These are phyloP conservation scores for Apis laboriosa DNA, from an alignment of 1,140 invertebrate species.

Conservation along the genomic window DNA sequence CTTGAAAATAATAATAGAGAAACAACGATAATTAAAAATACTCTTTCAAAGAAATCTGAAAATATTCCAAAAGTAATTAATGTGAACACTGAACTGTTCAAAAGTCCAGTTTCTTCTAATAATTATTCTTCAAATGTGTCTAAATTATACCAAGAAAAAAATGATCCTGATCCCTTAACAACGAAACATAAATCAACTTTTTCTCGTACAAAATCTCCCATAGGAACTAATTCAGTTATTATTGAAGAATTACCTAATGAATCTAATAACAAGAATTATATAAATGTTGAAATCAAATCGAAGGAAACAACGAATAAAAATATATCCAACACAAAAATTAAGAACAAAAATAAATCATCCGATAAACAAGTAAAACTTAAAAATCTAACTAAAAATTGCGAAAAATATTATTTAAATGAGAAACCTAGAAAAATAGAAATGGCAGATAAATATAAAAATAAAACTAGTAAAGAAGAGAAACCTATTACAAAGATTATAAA, in stretches of 20 bases:
- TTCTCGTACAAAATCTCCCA: slow-evolving; percentile 31
- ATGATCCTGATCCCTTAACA: not conserved
- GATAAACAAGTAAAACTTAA: not conserved
- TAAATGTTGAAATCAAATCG: not conserved
- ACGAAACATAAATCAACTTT: slow-evolving; percentile 56
- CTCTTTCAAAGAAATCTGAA: not conserved
- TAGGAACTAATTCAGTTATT: slow-evolving; percentile 43
- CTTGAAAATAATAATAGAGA: slow-evolving; percentile 27
- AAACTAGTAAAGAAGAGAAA: slow-evolving; percentile 26
- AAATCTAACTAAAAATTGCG: slow-evolving; percentile 1
- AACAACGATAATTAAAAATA: not conserved
- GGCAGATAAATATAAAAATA: slow-evolving; percentile 16
- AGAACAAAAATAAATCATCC: not conserved
- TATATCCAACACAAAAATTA: not conserved
- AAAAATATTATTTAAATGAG: slow-evolving; percentile 5
- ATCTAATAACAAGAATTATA: not conserved
- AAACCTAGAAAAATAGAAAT: not conserved
- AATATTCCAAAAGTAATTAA: not conserved
- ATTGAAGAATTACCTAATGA: slow-evolving; percentile 65
- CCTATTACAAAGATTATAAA: slow-evolving; percentile 19
- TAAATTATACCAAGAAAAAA: not conserved
- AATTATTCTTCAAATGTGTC: not conserved
- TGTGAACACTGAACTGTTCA: not conserved
- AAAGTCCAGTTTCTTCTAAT: not conserved
- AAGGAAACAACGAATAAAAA: not conserved